A percentile compares a stretch with the other conserved stretches of the same genome.
phyloP scores from a whole-genome alignment of 2,797 vertebrate genomes.

The Hafferia zeledoni region DNA sequence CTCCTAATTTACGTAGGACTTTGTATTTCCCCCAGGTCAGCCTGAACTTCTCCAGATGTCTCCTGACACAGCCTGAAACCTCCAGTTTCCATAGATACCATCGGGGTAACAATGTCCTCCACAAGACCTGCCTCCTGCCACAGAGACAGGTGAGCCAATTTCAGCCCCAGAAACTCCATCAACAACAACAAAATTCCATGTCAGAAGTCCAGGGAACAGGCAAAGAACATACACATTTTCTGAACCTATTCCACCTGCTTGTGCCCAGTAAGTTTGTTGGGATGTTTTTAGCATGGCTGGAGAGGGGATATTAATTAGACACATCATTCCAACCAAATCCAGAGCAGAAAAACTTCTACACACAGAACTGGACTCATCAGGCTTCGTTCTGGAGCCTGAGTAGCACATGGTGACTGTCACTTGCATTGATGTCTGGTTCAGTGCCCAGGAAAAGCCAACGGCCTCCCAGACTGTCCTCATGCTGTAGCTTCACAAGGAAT shows the following conservation, averaged over 20 bases:
- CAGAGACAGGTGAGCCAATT: neutral
- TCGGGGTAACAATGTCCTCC: fast-evolving
- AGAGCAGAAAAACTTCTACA: neutral
- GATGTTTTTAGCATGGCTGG: neutral
- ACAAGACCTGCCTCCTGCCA: fast-evolving
- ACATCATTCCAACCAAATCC: neutral
- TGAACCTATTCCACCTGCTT: neutral
- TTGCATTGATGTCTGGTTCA: neutral
- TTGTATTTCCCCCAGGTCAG: neutral
- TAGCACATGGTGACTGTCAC: neutral
- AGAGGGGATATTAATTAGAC: neutral
- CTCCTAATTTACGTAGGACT: neutral
- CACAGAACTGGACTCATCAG: fast-evolving
- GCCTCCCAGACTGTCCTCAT: neutral
- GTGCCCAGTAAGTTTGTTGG: neutral
- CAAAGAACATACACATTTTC: neutral
- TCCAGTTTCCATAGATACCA: neutral
- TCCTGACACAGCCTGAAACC: neutral
- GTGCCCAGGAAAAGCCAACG: neutral
- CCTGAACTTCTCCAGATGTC: neutral
- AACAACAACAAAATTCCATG: neutral
- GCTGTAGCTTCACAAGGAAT: neutral
- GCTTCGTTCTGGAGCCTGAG: neutral
- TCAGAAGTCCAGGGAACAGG: neutral
- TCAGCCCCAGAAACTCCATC: neutral